Base-by-base conservation (phyloP, 1,140 invertebrate genomes). In the Drosophila arawakana region DNA sequence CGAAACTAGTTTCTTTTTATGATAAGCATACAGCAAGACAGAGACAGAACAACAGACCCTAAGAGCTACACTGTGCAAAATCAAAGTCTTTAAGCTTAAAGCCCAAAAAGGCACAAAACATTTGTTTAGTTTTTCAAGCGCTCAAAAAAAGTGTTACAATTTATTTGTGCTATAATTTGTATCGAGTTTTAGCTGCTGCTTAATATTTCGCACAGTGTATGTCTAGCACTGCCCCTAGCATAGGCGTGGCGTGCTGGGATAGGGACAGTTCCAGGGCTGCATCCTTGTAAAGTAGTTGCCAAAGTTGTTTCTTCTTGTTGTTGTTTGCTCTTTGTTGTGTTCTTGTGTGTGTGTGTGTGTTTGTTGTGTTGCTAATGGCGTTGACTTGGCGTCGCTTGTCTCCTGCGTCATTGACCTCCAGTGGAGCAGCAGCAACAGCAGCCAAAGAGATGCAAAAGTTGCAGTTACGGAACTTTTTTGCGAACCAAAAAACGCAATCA, bases 381-480 rank as follows among this genome's bases (percentile, higher is more conserved):
- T 81, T 81, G 79, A 78, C 79, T 81, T 58, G 61, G 30, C 55
- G 46, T 34, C 41, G 18, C 60, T 61, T 69, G 71, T 73, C 71
- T 69, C 49, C 71, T 77, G 73, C 83, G 82, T 86, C 82, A 86
- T 88, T 88, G 82, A 86, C 83, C 83, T 76, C 66, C 61, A 39
- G 41, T 18, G 37, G 30, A 18, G 13, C 44, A 47, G 15, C 7
- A 52, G 11, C 44, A 10, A 3, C 37, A 49, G 35, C 58, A 47
- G 52, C 58, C 15, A 35, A 15, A 41, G 15, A 43, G 61, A 52
- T 54, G 41, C 39, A 58, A 6, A 47, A 18, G 39, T 61, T 54
- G 46, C 49, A 79, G 46, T 39, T 52, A 62, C 39, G 63, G 39
- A 41, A 21, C 43, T 47, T 47, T 47, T 44, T 18, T 7, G 11